Percentiles rank a stretch among this genome's conserved stretches.
These are phyloP conservation scores for Upupa epops DNA, from an alignment of 2,113 vertebrate genomes.

Conservation along the genomic window DNA sequence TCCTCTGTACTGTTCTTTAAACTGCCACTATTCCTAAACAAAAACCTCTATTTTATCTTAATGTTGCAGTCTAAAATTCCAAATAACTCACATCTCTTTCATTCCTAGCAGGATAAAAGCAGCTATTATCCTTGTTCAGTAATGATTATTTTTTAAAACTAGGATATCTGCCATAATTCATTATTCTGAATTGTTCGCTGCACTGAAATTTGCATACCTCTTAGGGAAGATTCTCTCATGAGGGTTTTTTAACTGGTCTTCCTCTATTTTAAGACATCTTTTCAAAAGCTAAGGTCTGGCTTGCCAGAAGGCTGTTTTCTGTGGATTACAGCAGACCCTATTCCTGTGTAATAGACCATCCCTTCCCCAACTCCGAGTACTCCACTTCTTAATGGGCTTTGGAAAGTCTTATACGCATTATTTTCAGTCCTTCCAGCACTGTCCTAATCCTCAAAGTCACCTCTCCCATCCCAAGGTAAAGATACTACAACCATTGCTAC, in stretches of 20 bases:
- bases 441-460: neutral
- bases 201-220: neutral
- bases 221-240: neutral
- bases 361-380: neutral
- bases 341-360: neutral
- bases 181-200: neutral
- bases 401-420: neutral
- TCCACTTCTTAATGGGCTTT: neutral
- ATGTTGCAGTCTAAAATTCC: neutral
- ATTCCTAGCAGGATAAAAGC: neutral
- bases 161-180: neutral
- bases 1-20: neutral
- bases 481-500: too few relatives aligned
- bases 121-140: neutral
- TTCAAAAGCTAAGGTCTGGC: neutral
- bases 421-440: neutral
- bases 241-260: neutral
- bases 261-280: neutral
- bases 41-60: neutral
- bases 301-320: neutral
- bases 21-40: neutral
- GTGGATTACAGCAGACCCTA: neutral
- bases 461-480: neutral
- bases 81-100: neutral
- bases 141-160: neutral